Evolutionary conservation across 2,113 vertebrate genomes (phyloP).

Genomic region (Gymnogyps californianus): DNA sequence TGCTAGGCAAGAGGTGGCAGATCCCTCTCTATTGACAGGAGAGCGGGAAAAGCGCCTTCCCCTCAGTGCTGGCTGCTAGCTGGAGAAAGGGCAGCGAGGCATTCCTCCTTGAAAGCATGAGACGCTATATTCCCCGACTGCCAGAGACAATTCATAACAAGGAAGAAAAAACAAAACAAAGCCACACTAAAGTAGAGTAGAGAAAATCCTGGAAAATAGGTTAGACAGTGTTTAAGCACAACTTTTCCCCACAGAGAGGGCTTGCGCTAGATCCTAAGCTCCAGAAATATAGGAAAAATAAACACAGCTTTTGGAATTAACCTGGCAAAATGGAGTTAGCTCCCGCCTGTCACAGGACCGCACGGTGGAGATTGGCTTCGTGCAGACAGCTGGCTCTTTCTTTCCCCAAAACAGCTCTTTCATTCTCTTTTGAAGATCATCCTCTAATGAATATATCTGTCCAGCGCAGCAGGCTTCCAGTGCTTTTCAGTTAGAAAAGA

Average conservation of each 20-base stretch:
- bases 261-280: neutral
- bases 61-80: neutral
- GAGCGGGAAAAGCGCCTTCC: accelerated
- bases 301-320: constrained; percentile 13
- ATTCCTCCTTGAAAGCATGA: neutral
- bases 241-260: neutral
- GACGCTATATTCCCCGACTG: neutral
- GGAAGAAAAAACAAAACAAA: neutral
- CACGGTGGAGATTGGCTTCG: neutral
- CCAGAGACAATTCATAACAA: neutral
- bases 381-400: neutral
- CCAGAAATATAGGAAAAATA: neutral
- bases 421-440: neutral
- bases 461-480: accelerated
- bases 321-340: neutral
- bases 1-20: neutral
- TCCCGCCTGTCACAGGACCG: neutral
- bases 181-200: neutral
- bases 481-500: neutral
- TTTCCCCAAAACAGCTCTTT: neutral
- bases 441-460: neutral
- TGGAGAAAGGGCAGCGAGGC: neutral
- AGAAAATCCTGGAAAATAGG: neutral
- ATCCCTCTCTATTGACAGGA: neutral
- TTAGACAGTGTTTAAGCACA: neutral